Conservation (phyloP, 2,888 invertebrate genomes). For the Alloscopus bannaensis region DNA sequence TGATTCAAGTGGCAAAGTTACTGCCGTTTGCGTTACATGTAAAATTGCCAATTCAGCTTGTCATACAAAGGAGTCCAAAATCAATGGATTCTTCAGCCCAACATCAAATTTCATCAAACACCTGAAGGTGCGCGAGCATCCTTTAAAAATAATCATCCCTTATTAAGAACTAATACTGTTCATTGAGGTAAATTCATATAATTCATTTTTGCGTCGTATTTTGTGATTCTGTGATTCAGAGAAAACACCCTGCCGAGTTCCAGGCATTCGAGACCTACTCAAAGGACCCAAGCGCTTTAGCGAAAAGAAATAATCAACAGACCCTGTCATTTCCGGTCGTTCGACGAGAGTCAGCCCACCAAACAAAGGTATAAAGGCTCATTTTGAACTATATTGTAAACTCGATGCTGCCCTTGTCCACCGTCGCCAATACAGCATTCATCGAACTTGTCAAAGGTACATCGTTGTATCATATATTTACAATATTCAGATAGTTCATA, state of each 20-base stretch:
- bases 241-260: neutral
- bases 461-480: too few relatives aligned
- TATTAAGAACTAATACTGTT: neutral
- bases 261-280: neutral
- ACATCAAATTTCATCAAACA: slow-evolving; percentile 10
- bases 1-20: neutral
- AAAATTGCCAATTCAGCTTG: neutral
- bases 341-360: neutral
- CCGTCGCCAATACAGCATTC: neutral
- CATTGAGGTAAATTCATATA: neutral
- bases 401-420: neutral
- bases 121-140: neutral
- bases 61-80: neutral
- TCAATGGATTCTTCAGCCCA: neutral
- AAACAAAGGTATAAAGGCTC: neutral
- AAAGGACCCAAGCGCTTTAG: neutral
- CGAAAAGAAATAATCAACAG: neutral
- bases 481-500: neutral
- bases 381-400: neutral
- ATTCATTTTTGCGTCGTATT: neutral
- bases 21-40: neutral
- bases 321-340: neutral
- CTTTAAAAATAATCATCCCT: neutral
- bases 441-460: neutral
- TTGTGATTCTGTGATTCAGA: neutral